A percentile compares a stretch with the other conserved stretches of the same genome.
phyloP scores from a whole-genome alignment of 1,140 invertebrate genomes.

The Drosophila bifasciata region DNA sequence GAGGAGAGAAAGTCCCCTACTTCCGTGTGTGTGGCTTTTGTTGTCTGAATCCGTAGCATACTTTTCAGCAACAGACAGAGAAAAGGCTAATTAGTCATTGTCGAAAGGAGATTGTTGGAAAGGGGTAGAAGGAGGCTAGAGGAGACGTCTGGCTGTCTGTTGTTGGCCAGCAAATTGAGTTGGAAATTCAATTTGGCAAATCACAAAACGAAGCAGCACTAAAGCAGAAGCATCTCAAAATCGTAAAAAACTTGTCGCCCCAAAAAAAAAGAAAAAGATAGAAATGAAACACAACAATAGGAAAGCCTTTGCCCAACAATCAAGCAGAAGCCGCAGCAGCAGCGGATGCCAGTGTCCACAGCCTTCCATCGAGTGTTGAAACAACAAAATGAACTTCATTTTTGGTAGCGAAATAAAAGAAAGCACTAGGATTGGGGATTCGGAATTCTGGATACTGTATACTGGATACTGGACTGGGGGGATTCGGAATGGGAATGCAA shows the following conservation, averaged over 20 bases:
- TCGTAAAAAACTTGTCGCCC: slow-evolving; percentile 31
- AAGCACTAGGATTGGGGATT: too few species aligned
- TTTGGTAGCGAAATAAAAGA: too few species aligned
- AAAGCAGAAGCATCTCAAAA: slow-evolving; percentile 15
- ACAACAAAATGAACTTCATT: slow-evolving; percentile 47
- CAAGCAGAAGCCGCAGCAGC: slow-evolving; percentile 17
- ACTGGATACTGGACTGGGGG: not conserved
- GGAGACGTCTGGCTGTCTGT: slow-evolving; percentile 19
- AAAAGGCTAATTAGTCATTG: slow-evolving; percentile 29
- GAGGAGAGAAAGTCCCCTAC: not conserved
- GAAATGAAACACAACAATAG: slow-evolving; percentile 29
- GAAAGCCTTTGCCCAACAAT: slow-evolving; percentile 38
- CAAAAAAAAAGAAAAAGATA: slow-evolving; percentile 22
- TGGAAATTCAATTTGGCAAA: slow-evolving; percentile 76
- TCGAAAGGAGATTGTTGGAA: not conserved
- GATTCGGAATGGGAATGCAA: slow-evolving; percentile 23
- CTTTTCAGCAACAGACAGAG: slow-evolving; percentile 38
- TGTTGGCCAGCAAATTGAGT: slow-evolving; percentile 65
- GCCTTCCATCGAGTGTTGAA: slow-evolving; percentile 34
- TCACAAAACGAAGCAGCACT: slow-evolving; percentile 57
- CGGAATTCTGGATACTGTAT: not conserved
- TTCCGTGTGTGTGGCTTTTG: slow-evolving; percentile 2
- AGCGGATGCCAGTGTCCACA: slow-evolving; percentile 4
- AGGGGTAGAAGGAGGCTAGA: too few species aligned
- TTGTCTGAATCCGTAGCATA: slow-evolving; percentile 44